A percentile compares a stretch with the other conserved stretches of the same genome.
Conservation (phyloP, 2,113 vertebrate genomes). For the Lycaon pictus region DNA sequence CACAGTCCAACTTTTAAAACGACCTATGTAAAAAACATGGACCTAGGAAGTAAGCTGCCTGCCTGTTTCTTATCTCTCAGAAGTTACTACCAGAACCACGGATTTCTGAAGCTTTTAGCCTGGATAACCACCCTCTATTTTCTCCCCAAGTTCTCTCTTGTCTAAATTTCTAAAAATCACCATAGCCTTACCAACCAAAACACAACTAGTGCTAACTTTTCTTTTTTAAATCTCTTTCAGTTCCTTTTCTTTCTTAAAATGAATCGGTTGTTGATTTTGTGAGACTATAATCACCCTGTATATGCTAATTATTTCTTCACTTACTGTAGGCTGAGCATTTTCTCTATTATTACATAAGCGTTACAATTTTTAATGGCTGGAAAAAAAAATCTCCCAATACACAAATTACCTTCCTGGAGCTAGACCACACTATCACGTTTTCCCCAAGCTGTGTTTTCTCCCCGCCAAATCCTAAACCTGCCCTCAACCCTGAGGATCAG, state of each 20-base stretch:
- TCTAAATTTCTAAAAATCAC: conserved; percentile 63
- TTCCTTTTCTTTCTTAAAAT: not conserved
- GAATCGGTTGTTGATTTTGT: not conserved
- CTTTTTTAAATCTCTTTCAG: not conserved
- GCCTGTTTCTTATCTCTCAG: conserved; percentile 69
- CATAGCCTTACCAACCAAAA: conserved; percentile 52
- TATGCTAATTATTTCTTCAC: conserved; percentile 61
- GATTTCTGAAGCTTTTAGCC: conserved; percentile 58
- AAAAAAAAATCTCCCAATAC: not conserved
- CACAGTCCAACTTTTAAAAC: conserved; percentile 74
- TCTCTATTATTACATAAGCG: conserved; percentile 49
- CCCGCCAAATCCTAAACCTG: conserved; percentile 34
- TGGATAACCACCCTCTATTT: conserved; percentile 22
- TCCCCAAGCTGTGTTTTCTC: not conserved
- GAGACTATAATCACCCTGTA: conserved; percentile 13
- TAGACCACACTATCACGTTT: not conserved
- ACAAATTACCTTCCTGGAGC: not conserved
- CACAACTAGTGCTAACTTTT: conserved; percentile 18
- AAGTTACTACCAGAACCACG: conserved; percentile 61
- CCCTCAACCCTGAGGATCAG: conserved; percentile 28
- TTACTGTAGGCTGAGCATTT: conserved; percentile 9
- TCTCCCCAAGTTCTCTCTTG: not conserved
- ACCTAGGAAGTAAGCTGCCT: conserved; percentile 57
- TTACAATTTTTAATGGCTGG: conserved; percentile 36
- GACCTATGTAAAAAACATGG: conserved; percentile 67